Base-by-base conservation (phyloP, 1,140 invertebrate species). In the Pseudomyrmex cubaensis region DNA sequence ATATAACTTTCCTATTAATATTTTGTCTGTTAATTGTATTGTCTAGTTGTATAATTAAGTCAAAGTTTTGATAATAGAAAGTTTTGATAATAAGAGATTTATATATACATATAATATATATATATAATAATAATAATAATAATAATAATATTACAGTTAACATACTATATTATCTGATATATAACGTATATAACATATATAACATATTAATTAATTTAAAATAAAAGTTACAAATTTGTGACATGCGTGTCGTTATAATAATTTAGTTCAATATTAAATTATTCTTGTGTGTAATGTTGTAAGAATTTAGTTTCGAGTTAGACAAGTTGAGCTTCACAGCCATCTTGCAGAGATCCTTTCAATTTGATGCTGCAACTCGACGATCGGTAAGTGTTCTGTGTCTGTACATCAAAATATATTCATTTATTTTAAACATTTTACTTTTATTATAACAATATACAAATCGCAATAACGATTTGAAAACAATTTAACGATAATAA, bases 281-380 rank as follows among this genome's bases (percentile, higher is more conserved):
- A 63, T 78, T 57, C 10, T 12, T 12, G 20, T 25, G 59, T 0
- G 44, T 80, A 72, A 59, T n/a, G 8, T 50, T 64, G 4, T 8
- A 52, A 54, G 63, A 20, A n/a, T 66, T 54, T 10, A 15, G 8
- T 4, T 70, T 72, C 46, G 4, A 69, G 25, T 25, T 3, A 25
- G 22, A 25, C 48, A 20, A 22, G 0, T n/a, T 59, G 44, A 9
- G 48, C 7, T 35, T 35, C 35, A 35, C 35, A 35, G 66, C 76
- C 54, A 70, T 50, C 76, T 80, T n/a, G 44, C 48, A 59, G 54
- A n/a, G 48, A 57, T 13, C 46, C 2, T 70, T 70, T 35, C 13
- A 80, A 5, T 8, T 80, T 22, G 52, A 20, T 7, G 35, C 8
- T 70, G 13, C 52, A 7, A 59, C 7, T 76, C 61, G 61, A 54